Percentiles rank a stretch among this genome's conserved stretches.
Conservation (phyloP, 2,888 invertebrate genomes). For the Rotaria macrura region DNA sequence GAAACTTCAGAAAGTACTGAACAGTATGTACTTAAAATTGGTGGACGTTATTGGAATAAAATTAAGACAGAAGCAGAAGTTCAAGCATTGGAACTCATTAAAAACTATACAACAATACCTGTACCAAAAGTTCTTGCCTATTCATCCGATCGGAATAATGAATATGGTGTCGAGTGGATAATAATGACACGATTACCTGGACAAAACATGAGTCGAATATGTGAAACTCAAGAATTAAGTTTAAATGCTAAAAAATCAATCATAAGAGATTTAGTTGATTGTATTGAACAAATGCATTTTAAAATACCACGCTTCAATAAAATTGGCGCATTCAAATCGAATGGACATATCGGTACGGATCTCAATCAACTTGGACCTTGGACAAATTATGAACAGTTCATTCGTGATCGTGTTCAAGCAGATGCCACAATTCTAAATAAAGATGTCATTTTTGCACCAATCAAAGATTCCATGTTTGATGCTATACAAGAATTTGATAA, state of each 20-base stretch:
- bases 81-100: neutral
- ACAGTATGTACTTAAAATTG: neutral
- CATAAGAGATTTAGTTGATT: neutral
- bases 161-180: conserved; percentile 11
- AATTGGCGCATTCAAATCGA: neutral
- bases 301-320: neutral
- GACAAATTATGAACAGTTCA: neutral
- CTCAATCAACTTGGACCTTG: neutral
- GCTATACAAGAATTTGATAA: neutral
- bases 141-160: neutral
- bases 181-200: neutral
- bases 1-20: neutral
- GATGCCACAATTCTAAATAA: neutral
- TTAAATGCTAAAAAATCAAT: neutral
- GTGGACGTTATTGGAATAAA: conserved; percentile 5
- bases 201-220: neutral
- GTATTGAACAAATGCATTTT: neutral
- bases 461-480: neutral
- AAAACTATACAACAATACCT: neutral
- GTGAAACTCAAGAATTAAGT: neutral
- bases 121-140: neutral
- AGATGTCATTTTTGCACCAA: neutral
- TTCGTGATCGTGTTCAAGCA: neutral
- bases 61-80: conserved; percentile 3
- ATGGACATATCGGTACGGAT: neutral